These are phyloP conservation scores for Python bivittatus DNA, from an alignment of 2,113 vertebrate genomes.

Conservation along the genomic window DNA sequence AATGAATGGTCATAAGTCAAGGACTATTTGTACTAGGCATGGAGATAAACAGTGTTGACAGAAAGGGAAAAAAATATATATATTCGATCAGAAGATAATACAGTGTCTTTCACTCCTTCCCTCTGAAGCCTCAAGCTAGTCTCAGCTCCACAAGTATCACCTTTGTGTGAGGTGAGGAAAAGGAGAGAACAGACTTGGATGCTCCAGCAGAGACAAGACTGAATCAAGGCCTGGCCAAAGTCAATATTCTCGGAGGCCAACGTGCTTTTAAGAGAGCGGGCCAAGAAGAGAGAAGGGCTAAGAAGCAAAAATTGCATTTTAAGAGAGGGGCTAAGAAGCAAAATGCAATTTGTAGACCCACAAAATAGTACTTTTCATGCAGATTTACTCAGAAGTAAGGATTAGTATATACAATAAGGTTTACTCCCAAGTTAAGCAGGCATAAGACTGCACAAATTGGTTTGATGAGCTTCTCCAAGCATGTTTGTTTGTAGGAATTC, in stretches of 20 bases:
- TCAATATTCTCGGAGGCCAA: not conserved
- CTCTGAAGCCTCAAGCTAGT: not conserved
- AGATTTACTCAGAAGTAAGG: no score
- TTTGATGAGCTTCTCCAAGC: not conserved
- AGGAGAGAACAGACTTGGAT: not conserved
- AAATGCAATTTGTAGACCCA: not conserved
- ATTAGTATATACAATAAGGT: not conserved
- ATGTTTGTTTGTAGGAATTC: not conserved
- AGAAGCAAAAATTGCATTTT: not conserved
- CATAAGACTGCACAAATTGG: not conserved
- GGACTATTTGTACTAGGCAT: no score
- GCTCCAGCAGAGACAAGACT: not conserved
- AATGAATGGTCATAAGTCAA: no score
- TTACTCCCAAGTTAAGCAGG: not conserved
- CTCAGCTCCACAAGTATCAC: not conserved
- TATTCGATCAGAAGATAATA: constrained; percentile 32
- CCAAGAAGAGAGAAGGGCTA: not conserved
- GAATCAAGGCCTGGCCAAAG: not conserved
- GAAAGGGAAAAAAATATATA: constrained; percentile 31
- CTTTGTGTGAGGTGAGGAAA: not conserved
- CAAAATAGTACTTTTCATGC: not conserved
- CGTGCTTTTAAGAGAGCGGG: not conserved
- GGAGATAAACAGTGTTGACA: constrained; percentile 40
- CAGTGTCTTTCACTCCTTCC: constrained; percentile 34
- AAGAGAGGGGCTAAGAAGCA: not conserved